Evolutionary conservation across 2,113 vertebrate genomes (phyloP).

Genomic region (Xenotilapia caudafasciata): DNA sequence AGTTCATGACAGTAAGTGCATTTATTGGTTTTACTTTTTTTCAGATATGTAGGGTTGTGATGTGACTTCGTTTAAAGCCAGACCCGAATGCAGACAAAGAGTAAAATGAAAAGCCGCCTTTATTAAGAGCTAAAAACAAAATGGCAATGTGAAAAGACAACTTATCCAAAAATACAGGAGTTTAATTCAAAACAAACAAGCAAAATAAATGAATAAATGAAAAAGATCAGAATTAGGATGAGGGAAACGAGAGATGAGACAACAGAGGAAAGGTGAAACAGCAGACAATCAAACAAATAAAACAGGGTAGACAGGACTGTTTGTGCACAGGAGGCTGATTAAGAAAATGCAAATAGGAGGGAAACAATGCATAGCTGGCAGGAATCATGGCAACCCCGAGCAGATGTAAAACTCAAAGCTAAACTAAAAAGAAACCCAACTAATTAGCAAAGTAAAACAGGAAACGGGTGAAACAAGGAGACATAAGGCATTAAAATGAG

Average conservation of each 20-base stretch:
- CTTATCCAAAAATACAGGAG: background rate
- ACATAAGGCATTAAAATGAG: background rate
- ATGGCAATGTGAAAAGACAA: background rate
- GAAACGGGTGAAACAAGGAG: background rate
- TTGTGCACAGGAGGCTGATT: background rate
- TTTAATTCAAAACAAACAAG: background rate
- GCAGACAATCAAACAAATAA: background rate
- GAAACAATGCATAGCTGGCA: background rate
- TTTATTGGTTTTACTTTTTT: background rate
- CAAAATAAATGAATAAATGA: background rate
- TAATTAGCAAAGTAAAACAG: background rate
- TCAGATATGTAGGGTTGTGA: background rate
- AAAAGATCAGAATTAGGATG: background rate
- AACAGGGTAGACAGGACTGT: background rate
- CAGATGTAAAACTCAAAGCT: background rate
- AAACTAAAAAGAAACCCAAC: accelerated
- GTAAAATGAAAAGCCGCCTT: background rate
- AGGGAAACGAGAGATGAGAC: background rate
- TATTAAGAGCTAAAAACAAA: background rate
- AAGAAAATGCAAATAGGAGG: background rate
- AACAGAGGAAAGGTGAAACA: background rate
- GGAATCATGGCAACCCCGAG: background rate
- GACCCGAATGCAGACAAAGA: background rate
- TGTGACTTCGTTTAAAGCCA: background rate
- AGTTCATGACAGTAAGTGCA: background rate